Base-by-base conservation (phyloP, 1,140 invertebrate species). In the Zaprionus inermis region DNA sequence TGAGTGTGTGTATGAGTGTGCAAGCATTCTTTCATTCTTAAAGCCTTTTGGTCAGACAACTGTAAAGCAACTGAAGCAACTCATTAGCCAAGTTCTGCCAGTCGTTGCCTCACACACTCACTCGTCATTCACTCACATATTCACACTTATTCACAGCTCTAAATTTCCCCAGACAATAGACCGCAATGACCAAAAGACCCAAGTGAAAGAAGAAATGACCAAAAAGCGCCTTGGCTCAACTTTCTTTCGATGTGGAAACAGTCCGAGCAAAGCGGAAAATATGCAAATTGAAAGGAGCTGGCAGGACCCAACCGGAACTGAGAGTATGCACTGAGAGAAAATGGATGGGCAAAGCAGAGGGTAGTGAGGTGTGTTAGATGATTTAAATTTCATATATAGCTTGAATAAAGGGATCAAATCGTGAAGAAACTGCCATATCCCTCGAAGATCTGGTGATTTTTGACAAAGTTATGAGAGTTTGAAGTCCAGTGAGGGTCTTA, bases 161-260 rank as follows among this genome's bases (percentile, higher is more conserved):
- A 88, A 88, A 88, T 88, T 88, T 88, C 83, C 83, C 83, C 69
- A 72, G 83, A 88, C 83, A 88, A 83, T 88, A 84, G 69, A 49
- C 55, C 68, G 44, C 67, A 71, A 58, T 14, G 81, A 84, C 76
- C 76, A 78, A 71, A 56, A 73, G 56, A 59, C 64, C 77, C 73
- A 84, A 86, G 38, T 44, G n/a, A 78, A 79, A 59, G 58, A 63
- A 36, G n/a, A 51, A 54, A 70, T 14, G n/a, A 20, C 32, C 24
- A 52, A 22, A 58, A 67, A 56, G 67, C 52, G 49, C 59, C 61
- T 65, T 49, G 44, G 18, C 44, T 44, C 38, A 22, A 49, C 10
- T 49, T 49, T 46, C 58, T 55, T 59, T 30, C 54, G 58, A 81
- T 44, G 7, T 44, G 74, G 78, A 78, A 85, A 81, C 78, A 85